phyloP scores from a whole-genome alignment of 2,113 vertebrate genomes.

The Calcarius ornatus region DNA sequence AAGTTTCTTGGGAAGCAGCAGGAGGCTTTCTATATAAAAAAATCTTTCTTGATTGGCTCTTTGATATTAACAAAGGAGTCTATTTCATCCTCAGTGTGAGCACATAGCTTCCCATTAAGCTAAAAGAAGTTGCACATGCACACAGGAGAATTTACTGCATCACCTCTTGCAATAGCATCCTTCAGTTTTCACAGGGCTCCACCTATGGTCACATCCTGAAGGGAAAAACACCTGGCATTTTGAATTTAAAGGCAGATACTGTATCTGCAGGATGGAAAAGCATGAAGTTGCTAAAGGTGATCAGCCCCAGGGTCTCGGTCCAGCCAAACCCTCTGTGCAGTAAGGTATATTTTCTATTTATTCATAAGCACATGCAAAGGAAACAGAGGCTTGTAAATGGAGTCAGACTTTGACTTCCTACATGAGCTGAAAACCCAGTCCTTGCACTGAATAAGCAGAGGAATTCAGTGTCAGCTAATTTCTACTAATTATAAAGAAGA shows the following conservation, averaged over 20 bases:
- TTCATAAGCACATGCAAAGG: not conserved
- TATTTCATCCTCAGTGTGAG: not conserved
- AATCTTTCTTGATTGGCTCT: slow-evolving; percentile 17
- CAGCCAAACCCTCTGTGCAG: not conserved
- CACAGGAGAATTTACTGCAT: not conserved
- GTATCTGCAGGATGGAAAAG: not conserved
- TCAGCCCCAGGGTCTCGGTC: not conserved
- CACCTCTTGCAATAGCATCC: not conserved
- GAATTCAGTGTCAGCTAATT: not conserved
- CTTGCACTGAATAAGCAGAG: not conserved
- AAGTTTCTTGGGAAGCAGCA: slow-evolving; percentile 16
- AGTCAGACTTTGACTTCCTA: not conserved
- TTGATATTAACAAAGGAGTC: slow-evolving; percentile 35
- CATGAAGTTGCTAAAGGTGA: not conserved
- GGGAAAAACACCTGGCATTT: not conserved
- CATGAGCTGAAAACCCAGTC: not conserved
- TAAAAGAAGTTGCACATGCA: not conserved
- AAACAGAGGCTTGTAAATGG: not conserved
- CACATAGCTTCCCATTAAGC: not conserved
- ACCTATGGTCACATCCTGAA: not conserved
- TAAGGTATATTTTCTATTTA: not conserved
- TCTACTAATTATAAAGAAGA: not conserved
- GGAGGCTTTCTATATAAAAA: not conserved
- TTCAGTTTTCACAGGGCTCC: not conserved
- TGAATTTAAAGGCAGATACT: not conserved